Base-by-base conservation (phyloP, 2,113 vertebrate genomes). In the Heterochromis multidens region DNA sequence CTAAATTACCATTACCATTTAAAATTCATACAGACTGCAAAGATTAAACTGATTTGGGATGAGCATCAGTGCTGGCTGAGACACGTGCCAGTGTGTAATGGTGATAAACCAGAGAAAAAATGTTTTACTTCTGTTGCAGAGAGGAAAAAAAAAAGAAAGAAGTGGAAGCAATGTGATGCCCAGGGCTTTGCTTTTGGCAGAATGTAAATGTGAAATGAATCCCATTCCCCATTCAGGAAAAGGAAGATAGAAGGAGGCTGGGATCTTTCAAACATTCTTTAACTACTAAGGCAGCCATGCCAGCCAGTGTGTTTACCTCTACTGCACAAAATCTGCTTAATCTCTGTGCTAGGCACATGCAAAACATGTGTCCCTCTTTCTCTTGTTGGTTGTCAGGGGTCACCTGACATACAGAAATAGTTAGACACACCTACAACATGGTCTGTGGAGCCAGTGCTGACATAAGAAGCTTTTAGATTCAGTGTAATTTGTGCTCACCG, bases 1-100 rank as follows among this genome's bases (percentile, higher is more conserved):
- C 77, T 84, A 91, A 86, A 89, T 91, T 87, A 86, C 29, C 52
- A 84, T 85, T 83, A 74, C 49, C 81, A 60, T 79, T 86, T 77
- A 63, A 85, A 77, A 88, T 87, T 87, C 57, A 87, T 57, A 83
- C 58, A 54, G 88, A 84, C 83, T 80, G 83, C 60, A 83, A 82
- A 62, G 79, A 87, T 90, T 61, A 72, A 85, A 80, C 65, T 13
- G 31, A 89, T 67, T 88, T 27, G 7, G 79, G 82, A 89, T 84
- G 52, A 79, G 79, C n/a, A 7, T 76, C 77, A 52, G 27, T 46
- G 49, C 59, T 33, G 54, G 46, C 62, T 82, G 57, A 52, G 33
- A 79, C 8, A 2, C 5, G 23, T 60, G 79, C 29, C 70, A 82
- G 78, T 35, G 57, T 80, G 78, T 46, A 72, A 54, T 25, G 12